A percentile compares a stretch with the other conserved stretches of the same genome.
Conservation (phyloP, 2,888 invertebrate species). For the Cantharis nigra region DNA sequence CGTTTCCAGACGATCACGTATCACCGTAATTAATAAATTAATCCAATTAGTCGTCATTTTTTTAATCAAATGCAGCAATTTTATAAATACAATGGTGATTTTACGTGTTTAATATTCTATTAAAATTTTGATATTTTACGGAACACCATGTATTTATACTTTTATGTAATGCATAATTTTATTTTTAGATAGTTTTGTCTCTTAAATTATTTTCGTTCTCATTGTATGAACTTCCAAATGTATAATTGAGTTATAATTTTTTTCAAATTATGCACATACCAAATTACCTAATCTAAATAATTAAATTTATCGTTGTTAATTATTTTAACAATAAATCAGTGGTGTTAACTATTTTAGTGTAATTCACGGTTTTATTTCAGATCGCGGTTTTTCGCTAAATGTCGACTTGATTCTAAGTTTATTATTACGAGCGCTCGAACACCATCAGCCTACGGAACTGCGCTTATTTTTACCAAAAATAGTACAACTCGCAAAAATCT, state of each 20-base stretch:
- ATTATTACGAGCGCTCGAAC: conserved; percentile 1
- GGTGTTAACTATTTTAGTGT: background rate
- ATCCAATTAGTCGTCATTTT: background rate
- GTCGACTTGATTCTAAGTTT: conserved; percentile 30
- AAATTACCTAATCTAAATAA: background rate
- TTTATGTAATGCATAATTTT: background rate
- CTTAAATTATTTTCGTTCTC: background rate
- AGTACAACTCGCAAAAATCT: conserved; percentile 7
- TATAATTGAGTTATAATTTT: background rate
- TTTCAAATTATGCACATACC: background rate
- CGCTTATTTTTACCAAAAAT: conserved; percentile 17
- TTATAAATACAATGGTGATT: background rate
- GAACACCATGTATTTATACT: background rate
- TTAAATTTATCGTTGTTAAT: background rate
- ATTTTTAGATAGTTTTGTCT: background rate
- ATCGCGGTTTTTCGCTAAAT: conserved; percentile 31
- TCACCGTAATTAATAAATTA: background rate
- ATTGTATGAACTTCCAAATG: background rate
- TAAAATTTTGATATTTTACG: background rate
- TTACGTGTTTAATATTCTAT: background rate
- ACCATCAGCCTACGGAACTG: background rate
- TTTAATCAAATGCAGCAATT: background rate
- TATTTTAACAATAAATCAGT: background rate
- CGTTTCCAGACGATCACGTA: background rate
- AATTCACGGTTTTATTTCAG: conserved; percentile 5